Evolutionary conservation across 2,113 vertebrate species (phyloP).

Genomic region (Phasianus colchicus): DNA sequence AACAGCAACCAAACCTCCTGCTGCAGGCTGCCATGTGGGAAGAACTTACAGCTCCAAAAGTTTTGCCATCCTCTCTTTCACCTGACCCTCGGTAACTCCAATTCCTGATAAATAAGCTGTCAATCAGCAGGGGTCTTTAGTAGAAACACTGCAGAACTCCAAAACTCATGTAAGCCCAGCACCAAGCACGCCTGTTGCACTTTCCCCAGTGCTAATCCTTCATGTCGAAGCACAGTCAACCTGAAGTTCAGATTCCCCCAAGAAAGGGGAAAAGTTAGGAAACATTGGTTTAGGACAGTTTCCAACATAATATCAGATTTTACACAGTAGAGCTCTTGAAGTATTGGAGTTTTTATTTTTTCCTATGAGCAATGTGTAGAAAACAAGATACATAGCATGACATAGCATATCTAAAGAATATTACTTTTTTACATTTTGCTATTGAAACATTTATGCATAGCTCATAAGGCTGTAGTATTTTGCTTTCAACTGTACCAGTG

Average conservation of each 20-base stretch:
- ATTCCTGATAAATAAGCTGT: neutral
- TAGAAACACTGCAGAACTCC: neutral
- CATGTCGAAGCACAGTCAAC: neutral
- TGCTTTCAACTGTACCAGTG: neutral
- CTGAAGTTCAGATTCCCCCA: accelerated
- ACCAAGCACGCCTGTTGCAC: neutral
- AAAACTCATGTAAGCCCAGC: neutral
- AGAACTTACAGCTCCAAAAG: neutral
- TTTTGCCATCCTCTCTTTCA: neutral
- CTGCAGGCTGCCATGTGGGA: neutral
- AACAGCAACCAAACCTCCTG: neutral
- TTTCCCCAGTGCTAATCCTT: neutral
- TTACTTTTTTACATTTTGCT: neutral
- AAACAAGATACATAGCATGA: neutral
- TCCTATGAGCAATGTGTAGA: neutral
- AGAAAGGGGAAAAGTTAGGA: neutral
- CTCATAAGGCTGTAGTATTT: neutral
- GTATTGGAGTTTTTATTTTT: neutral
- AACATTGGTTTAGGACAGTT: neutral
- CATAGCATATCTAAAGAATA: neutral
- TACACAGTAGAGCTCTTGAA: neutral
- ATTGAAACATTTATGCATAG: neutral
- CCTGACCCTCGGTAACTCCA: neutral
- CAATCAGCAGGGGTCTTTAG: neutral
- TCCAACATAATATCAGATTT: neutral